Base-by-base conservation (phyloP, 2,797 vertebrate genomes). In the Toxotes lorentzi region DNA sequence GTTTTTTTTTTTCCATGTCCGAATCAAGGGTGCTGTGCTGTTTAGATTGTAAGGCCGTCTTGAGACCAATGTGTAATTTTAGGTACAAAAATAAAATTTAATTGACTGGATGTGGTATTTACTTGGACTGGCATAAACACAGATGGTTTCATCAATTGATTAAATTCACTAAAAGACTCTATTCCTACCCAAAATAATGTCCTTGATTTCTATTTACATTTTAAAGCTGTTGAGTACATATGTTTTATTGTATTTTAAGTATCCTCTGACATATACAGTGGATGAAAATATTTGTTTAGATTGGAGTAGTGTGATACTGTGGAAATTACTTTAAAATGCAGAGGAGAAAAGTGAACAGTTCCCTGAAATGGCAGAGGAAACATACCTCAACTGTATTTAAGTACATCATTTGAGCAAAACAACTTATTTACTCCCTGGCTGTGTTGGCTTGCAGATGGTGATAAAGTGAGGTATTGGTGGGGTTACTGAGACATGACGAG, bases 381-480 rank as follows among this genome's bases (percentile, higher is more conserved):
- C 30, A 70, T 45, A 73, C 32, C 71, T 73, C 48, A 47, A 41
- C 35, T 14, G 11, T 19, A 43, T 23, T 73, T 53, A 58, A 73
- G 54, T 48, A 47, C 27, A 81, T 63, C 27, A 50, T 79, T 70
- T 58, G 27, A 68, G 76, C 41, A 14, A 79, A 87, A 69, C 47
- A 80, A 64, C 56, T 57, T 73, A 70, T 87, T 83, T 64, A 82
- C 68, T 81, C 30, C 5, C 2, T 38, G 1, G 60, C 48, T 56
- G 53, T 57, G 70, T 64, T 82, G 71, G 73, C 41, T 19, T 50
- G 54, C 4, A 17, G 56, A 69, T 43, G 80, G 87, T 81, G 86
- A 92, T 93, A 92, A 89, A 92, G 83, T 85, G 72, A 82, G 82
- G 84, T 68, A 82, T 82, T 88, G 70, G 83, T 81, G 66, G 43